A percentile compares a stretch with the other conserved stretches of the same genome.
Conservation (phyloP, 53 echinoderm and acorn worm genomes). For the Astropecten irregularis region DNA sequence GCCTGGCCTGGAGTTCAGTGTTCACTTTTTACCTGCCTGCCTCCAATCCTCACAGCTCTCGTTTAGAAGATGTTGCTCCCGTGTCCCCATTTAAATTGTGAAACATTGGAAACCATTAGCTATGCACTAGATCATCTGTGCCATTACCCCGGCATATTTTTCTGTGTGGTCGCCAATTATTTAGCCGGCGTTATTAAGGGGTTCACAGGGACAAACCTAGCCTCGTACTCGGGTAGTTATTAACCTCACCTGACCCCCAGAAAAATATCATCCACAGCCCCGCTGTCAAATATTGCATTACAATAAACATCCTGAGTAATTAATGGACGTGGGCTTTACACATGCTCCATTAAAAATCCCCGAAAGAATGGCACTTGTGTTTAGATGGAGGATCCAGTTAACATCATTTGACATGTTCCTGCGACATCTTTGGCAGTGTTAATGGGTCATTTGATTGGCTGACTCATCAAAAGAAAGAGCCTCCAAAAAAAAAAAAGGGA, state of each 20-base stretch:
- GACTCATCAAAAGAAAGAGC: constrained; percentile 31
- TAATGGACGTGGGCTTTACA: constrained; percentile 51
- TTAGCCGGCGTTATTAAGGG: constrained; percentile 47
- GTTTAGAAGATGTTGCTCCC: neutral
- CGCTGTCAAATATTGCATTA: constrained; percentile 57
- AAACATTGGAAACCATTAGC: constrained; percentile 29
- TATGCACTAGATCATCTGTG: constrained; percentile 21
- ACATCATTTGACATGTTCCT: constrained; percentile 50
- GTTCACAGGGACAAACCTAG: constrained; percentile 49
- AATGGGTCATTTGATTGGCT: constrained; percentile 55
- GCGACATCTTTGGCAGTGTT: constrained; percentile 44
- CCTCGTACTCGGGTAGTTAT: constrained; percentile 40
- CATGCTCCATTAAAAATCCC: constrained; percentile 22
- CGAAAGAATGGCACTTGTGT: constrained; percentile 54
- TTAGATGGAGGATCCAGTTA: constrained; percentile 35
- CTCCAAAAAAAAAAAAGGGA: neutral
- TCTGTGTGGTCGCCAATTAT: constrained; percentile 19
- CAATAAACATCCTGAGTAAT: constrained; percentile 57
- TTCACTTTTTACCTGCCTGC: too few relatives aligned
- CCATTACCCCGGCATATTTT: constrained; percentile 14
- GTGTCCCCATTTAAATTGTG: constrained; percentile 15
- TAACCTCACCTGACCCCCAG: constrained; percentile 44
- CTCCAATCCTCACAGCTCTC: neutral
- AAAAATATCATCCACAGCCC: constrained; percentile 40
- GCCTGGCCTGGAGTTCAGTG: too few relatives aligned